These are phyloP conservation scores for Lucinisca nassula DNA, from an alignment of 2,888 invertebrate species.

Conservation along the genomic window DNA sequence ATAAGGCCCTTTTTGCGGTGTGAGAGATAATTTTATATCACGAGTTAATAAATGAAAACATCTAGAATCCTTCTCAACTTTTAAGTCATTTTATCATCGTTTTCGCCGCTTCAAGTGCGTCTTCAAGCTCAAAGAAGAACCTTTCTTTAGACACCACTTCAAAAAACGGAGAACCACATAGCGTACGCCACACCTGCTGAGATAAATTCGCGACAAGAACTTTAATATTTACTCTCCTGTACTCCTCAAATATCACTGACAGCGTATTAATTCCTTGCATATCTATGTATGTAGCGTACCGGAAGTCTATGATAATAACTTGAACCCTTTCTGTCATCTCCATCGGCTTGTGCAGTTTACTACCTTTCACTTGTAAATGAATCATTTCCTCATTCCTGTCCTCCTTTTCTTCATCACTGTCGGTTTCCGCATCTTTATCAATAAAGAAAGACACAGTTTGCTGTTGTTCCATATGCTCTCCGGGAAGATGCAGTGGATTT, in stretches of 20 bases:
- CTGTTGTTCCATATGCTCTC: conserved; percentile 6
- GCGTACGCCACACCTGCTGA: conserved; percentile 49
- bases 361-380: not conserved
- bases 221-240: conserved; percentile 60
- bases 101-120: conserved; percentile 60
- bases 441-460: not conserved
- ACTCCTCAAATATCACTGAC: conserved; percentile 65
- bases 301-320: conserved; percentile 80
- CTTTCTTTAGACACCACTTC: conserved; percentile 47
- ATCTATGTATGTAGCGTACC: conserved; percentile 81
- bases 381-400: not conserved
- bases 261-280: conserved; percentile 79
- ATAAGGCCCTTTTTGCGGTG: too few relatives aligned
- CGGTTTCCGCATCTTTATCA: not conserved
- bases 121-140: conserved; percentile 68
- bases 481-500: conserved; percentile 34
- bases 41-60: too few relatives aligned
- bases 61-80: too few relatives aligned
- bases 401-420: not conserved
- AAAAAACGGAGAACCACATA: conserved; percentile 71
- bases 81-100: not conserved
- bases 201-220: conserved; percentile 73
- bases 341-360: not conserved
- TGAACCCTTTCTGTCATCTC: not conserved
- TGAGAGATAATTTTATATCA: too few relatives aligned